Conservation (phyloP, 2,113 vertebrate species). For the Antechinus flavipes region DNA sequence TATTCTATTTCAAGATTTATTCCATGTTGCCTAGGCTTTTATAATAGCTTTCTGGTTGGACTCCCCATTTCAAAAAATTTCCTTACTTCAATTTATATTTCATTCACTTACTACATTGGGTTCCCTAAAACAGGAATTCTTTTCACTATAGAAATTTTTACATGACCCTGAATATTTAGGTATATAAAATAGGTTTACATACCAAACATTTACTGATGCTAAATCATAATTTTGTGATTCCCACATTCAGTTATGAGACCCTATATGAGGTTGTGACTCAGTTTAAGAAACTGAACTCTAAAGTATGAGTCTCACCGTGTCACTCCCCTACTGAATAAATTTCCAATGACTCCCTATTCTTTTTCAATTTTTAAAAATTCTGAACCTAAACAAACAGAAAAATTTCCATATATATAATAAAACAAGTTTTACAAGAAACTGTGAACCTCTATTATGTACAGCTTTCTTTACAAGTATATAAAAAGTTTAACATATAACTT, state of each 20-base stretch:
- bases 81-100: neutral
- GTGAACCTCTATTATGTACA: neutral
- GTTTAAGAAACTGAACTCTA: too few species aligned
- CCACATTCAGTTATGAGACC: too few species aligned
- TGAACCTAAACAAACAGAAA: neutral
- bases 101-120: neutral
- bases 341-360: neutral
- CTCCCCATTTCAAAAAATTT: neutral
- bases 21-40: neutral
- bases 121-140: neutral
- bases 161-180: too few species aligned
- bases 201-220: too few species aligned
- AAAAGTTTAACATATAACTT: neutral
- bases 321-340: neutral
- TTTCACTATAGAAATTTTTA: too few species aligned
- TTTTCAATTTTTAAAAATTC: neutral
- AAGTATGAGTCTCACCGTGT: neutral
- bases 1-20: neutral
- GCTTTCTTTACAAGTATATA: conserved; percentile 1
- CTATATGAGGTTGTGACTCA: too few species aligned
- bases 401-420: neutral
- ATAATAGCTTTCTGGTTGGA: neutral
- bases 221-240: too few species aligned
- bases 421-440: neutral
- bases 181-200: too few species aligned